These are phyloP conservation scores for Lissocephala sabroskyi DNA, from an alignment of 2,888 invertebrate species.

Conservation along the genomic window DNA sequence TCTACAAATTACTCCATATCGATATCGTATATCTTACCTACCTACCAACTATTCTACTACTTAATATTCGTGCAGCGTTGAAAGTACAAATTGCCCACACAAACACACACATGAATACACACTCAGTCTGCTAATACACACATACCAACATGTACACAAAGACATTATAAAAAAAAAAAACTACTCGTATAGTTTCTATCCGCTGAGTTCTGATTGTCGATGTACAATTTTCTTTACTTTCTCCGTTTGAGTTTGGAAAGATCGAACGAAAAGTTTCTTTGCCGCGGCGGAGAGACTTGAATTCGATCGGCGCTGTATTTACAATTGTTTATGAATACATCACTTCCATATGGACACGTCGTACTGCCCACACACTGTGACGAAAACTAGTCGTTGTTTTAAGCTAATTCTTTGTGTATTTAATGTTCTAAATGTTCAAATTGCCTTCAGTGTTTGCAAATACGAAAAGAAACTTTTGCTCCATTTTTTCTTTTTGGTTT, in stretches of 20 bases:
- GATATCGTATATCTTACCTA: constrained; percentile 42
- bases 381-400: constrained; percentile 51
- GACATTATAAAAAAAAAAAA: no score
- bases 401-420: constrained; percentile 60
- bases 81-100: constrained; percentile 23
- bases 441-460: constrained; percentile 61
- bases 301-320: neutral
- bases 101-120: constrained; percentile 16
- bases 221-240: constrained; percentile 31
- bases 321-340: neutral
- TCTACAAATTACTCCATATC: constrained; percentile 26
- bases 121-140: constrained; percentile 4
- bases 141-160: constrained; percentile 12
- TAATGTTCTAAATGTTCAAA: constrained; percentile 58
- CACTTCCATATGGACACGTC: constrained; percentile 3
- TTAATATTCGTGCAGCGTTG: constrained; percentile 62
- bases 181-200: no score
- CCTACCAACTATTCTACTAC: constrained; percentile 50
- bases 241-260: constrained; percentile 19
- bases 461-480: constrained; percentile 38
- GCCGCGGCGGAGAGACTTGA: no score
- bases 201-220: constrained; percentile 53
- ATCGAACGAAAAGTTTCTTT: constrained; percentile 10
- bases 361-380: constrained; percentile 30
- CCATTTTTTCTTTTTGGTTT: constrained; percentile 33